Base-by-base conservation (phyloP, 2,888 invertebrate genomes). In the Phragmatobia fuliginosa region DNA sequence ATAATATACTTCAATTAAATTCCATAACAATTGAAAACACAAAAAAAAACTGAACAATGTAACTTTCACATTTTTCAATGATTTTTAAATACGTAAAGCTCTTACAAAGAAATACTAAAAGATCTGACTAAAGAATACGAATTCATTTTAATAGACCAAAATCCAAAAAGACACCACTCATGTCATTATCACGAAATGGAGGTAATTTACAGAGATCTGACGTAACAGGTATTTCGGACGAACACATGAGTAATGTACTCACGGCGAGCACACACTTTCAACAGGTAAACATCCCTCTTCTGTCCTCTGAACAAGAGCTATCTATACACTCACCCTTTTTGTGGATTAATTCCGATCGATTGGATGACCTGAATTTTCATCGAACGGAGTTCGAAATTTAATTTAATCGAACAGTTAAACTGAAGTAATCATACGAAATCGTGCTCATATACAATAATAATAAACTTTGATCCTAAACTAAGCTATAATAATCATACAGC, bases 251-350 rank as follows among this genome's bases (percentile, higher is more conserved):
- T 69, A 45, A 45, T 45, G 21, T 72, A 70, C 76, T 70, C 68
- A 33, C 38, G n/a, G 49, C 1, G 52, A 52, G 7, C 36, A 31
- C n/a, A 66, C 62, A 64, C 70, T 41, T 74, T 83, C 85, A 85
- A 85, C 85, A 85, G 84, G 84, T 85, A 82, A 84, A 85, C 76
- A 73, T 76, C 63, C 66, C 66, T 68, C 69, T 71, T 69, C 68
- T 76, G 70, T 65, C 74, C 77, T 75, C 75, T 74, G 70, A 63
- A 72, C 75, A 71, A 74, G 78, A 71, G 73, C 67, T 67, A 75
- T 74, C 68, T 59, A 32, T 21, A 59, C 60, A 62, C 70, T 62
- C 62, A 67, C 62, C 49, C 62, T 66, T 45, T 66, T 60, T 32
- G 33, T 66, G 52, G 59, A 56, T 64, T 66, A 64, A 49, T 66